phyloP scores from a whole-genome alignment of 2,888 invertebrate species.

The Leptarthrus brevirostris region DNA sequence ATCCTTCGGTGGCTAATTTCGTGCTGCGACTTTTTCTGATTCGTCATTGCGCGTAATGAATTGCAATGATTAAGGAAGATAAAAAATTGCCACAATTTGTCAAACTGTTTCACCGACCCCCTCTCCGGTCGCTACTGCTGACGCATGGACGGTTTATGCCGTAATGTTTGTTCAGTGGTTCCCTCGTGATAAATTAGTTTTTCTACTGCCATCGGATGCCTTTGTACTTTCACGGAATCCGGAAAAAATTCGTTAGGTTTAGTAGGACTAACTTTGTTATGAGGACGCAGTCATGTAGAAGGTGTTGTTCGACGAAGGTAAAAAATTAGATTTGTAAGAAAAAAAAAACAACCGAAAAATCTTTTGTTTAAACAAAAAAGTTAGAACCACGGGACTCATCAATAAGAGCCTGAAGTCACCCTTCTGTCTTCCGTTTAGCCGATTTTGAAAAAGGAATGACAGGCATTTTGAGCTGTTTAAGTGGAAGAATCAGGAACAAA shows the following conservation, averaged over 20 bases:
- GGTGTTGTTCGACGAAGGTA: conserved; percentile 30
- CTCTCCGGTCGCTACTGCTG: conserved; percentile 45
- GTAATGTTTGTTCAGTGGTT: conserved; percentile 51
- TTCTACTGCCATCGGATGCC: conserved; percentile 54
- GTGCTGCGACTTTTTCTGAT: conserved; percentile 54
- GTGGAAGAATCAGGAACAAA: background rate
- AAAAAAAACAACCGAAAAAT: background rate
- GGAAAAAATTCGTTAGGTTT: conserved; percentile 49
- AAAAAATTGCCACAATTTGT: conserved; percentile 59
- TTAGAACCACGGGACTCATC: conserved; percentile 36
- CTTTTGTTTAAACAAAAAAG: conserved; percentile 31
- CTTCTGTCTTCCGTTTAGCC: conserved; percentile 24
- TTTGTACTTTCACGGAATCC: conserved; percentile 55
- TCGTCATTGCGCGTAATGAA: conserved; percentile 59
- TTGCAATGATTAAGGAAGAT: conserved; percentile 59
- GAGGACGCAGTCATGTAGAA: conserved; percentile 41
- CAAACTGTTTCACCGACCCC: conserved; percentile 52
- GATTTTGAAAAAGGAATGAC: conserved; percentile 14
- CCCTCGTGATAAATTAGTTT: conserved; percentile 56
- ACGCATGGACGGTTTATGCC: conserved; percentile 51
- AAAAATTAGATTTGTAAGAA: conserved; percentile 33
- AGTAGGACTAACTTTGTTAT: conserved; percentile 31
- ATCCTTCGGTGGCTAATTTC: conserved; percentile 49
- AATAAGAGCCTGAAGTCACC: conserved; percentile 21
- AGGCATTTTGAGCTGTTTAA: conserved; percentile 17